Base-by-base conservation (phyloP, 2,888 invertebrate genomes). In the Agonopterix subpropinquella region DNA sequence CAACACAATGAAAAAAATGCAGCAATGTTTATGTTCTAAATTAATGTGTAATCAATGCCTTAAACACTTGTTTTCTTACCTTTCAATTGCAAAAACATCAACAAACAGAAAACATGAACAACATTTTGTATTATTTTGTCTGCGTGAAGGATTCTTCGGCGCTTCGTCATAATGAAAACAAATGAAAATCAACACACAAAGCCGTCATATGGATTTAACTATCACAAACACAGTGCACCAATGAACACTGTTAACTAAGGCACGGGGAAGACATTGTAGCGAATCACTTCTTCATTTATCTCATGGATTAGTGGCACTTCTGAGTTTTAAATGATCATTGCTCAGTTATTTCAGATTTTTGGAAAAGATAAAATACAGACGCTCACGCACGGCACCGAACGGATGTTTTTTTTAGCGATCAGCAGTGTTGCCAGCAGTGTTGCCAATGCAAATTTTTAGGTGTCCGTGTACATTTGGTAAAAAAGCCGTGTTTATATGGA, bases 131-230 rank as follows among this genome's bases (percentile, higher is more conserved):
- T 83, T 61, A 86, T 82, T 80, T 83, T 86, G 66, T 88, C 86
- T 53, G 85, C 84, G 66, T 86, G 79, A 61, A 86, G 77, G 62
- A 87, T 87, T 69, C 88, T 81, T 61, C 86, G 80, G 65, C 87
- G 86, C 71, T 83, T 88, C 64, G 82, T 85, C 87, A 87, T 88
- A 80, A 81, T 85, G 82, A 81, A 80, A 85, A 84, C 83, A 84
- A 81, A 76, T 73, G 71, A 70, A 67, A 56, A 62, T 37, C 49
- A 49, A 15, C 42, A 43, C 43, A 36, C 13, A 10, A 47, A 45
- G 13, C 11, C 41, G 41, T 47, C 53, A 53, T 53, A 45, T 45
- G 53, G 10, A 39, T 47, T 45, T 45, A 43, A 35, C 37, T 43
- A 43, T 36, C 45, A 45, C 47, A 18, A 35, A 10, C 37, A 45